These are phyloP conservation scores for Butorides virescens DNA, from an alignment of 2,113 vertebrate genomes.

Conservation along the genomic window DNA sequence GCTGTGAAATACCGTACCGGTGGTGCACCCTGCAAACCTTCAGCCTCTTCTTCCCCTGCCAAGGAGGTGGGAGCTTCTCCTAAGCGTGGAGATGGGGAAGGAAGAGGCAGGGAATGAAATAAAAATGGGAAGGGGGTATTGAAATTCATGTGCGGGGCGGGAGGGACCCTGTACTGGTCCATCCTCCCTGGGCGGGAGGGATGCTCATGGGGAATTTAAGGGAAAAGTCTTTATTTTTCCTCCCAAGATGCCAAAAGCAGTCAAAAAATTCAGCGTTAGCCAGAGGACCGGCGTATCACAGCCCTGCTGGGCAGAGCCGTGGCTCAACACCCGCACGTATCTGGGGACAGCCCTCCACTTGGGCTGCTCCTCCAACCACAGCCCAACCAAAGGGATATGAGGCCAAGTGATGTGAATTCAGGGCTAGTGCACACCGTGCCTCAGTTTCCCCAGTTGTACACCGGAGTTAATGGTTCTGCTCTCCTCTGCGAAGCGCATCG, in stretches of 20 bases:
- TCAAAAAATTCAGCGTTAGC: neutral
- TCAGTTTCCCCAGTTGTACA: neutral
- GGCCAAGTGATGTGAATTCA: fast-evolving
- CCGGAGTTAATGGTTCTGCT: fast-evolving
- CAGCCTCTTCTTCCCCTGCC: neutral
- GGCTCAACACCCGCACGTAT: neutral
- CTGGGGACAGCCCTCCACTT: neutral
- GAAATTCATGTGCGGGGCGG: neutral
- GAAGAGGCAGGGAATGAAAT: neutral
- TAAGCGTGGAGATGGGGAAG: neutral
- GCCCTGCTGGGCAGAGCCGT: neutral
- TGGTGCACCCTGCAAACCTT: slow-evolving; percentile 1
- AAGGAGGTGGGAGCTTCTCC: neutral
- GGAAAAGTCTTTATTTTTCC: neutral
- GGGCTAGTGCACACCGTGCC: neutral
- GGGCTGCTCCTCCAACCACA: neutral
- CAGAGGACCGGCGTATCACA: too few relatives aligned
- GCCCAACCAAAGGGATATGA: neutral
- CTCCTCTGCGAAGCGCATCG: neutral
- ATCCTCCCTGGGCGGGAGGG: fast-evolving
- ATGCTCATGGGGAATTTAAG: neutral
- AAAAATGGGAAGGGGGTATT: neutral
- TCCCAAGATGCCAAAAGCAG: neutral
- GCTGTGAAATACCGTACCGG: slow-evolving; percentile 64
- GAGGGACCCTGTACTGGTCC: fast-evolving